phyloP scores from a whole-genome alignment of 2,888 invertebrate genomes.

The Frankliniella intonsa region DNA sequence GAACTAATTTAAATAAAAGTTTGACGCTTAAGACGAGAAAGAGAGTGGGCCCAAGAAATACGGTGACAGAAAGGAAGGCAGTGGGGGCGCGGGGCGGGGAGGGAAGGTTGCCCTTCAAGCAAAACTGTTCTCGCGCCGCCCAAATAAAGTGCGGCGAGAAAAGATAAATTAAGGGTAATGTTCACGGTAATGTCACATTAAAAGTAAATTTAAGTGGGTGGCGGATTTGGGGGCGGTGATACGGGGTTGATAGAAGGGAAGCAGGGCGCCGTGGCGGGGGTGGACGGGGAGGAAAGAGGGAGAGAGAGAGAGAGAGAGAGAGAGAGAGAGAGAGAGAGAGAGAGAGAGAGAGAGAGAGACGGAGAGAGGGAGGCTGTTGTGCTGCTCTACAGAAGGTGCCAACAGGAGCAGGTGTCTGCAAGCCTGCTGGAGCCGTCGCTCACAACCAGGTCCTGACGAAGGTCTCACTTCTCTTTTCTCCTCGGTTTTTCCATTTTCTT shows the following conservation, averaged over 20 bases:
- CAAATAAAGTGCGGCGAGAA: conserved; percentile 24
- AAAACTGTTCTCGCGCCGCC: conserved; percentile 2
- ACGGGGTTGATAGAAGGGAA: conserved; percentile 16
- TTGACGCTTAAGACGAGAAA: conserved; percentile 22
- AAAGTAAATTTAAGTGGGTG: conserved; percentile 27
- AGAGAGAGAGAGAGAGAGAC: background rate
- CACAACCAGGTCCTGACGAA: no score
- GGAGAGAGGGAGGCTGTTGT: no score
- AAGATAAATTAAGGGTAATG: conserved; percentile 25
- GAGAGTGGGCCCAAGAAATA: conserved; percentile 18
- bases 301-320: background rate
- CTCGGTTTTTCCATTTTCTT: no score
- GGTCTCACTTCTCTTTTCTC: no score
- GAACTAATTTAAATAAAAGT: conserved; percentile 24
- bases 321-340: background rate
- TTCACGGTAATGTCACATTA: conserved; percentile 26
- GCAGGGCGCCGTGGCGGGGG: background rate
- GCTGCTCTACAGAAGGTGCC: no score
- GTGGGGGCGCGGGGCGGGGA: background rate
- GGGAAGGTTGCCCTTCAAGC: background rate
- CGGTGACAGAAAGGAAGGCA: background rate
- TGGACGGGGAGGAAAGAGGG: background rate
- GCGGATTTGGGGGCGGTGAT: conserved; percentile 25
- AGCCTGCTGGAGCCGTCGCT: no score
- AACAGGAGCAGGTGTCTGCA: no score